Conservation (phyloP, 2,888 invertebrate genomes). For the Serrognathus titanus region DNA sequence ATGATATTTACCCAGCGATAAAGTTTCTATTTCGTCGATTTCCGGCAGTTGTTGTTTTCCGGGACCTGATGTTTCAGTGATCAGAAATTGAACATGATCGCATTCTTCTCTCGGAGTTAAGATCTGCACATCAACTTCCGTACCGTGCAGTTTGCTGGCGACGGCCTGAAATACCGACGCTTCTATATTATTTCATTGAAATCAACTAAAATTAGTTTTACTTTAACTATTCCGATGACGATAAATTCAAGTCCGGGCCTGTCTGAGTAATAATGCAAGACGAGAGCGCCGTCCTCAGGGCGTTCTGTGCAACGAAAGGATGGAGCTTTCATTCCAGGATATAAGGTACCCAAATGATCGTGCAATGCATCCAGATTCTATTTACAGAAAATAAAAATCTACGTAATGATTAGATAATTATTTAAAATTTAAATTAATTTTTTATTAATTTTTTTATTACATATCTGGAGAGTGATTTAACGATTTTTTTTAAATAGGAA, state of each 20-base stretch:
- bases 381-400: not conserved
- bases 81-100: conserved; percentile 90
- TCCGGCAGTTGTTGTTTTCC: conserved; percentile 64
- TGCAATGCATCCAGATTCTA: conserved; percentile 95
- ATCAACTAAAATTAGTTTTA: conserved; percentile 41
- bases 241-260: conserved; percentile 91
- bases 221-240: conserved; percentile 96
- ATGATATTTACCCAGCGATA: conserved; percentile 60
- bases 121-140: conserved; percentile 89
- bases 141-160: conserved; percentile 87
- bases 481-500: too few relatives aligned
- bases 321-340: conserved; percentile 93
- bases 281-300: conserved; percentile 81
- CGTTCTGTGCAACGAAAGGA: conserved; percentile 93
- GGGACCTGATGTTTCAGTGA: conserved; percentile 75
- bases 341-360: conserved; percentile 89
- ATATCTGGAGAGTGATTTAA: too few relatives aligned
- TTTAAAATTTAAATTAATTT: too few relatives aligned
- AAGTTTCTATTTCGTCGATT: conserved; percentile 68
- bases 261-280: conserved; percentile 95
- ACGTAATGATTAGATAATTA: too few relatives aligned
- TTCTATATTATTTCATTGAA: not conserved
- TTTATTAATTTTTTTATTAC: too few relatives aligned
- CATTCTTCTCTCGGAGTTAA: conserved; percentile 83
- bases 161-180: conserved; percentile 65